A percentile compares a stretch with the other conserved stretches of the same genome.
Evolutionary conservation across 2,888 invertebrate genomes (phyloP).

Genomic region (Cremastinae sp.): DNA sequence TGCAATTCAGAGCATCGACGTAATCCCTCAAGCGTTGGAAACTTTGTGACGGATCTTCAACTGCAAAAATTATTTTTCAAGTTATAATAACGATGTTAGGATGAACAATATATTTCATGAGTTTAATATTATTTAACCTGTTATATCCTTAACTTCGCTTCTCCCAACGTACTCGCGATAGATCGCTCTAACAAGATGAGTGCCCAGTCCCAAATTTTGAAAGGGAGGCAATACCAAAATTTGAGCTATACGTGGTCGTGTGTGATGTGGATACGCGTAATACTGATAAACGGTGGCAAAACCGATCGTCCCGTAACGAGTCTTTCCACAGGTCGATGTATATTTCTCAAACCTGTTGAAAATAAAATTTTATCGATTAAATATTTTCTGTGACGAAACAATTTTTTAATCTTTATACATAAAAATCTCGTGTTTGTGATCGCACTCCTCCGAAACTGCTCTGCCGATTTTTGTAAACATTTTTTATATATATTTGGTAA

Average conservation of each 20-base stretch:
- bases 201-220: conserved; percentile 92
- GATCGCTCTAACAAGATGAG: conserved; percentile 86
- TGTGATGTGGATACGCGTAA: conserved; percentile 94
- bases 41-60: conserved; percentile 96
- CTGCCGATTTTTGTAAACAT: too few species aligned
- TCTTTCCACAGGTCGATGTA: conserved; percentile 82
- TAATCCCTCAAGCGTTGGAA: conserved; percentile 95
- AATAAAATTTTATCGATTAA: background rate
- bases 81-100: background rate
- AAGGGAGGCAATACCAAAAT: conserved; percentile 96
- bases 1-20: conserved; percentile 90
- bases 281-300: conserved; percentile 97
- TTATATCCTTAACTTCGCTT: conserved; percentile 85
- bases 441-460: too few species aligned
- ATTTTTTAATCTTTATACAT: too few species aligned
- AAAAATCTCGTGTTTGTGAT: too few species aligned
- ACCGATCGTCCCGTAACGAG: conserved; percentile 89
- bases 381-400: background rate
- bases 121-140: conserved; percentile 81
- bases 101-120: background rate
- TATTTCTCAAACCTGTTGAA: conserved; percentile 86
- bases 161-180: conserved; percentile 83
- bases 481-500: too few species aligned
- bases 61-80: conserved; percentile 81
- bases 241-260: conserved; percentile 95